Conservation (phyloP, 2,113 vertebrate species). For the Murina feae region DNA sequence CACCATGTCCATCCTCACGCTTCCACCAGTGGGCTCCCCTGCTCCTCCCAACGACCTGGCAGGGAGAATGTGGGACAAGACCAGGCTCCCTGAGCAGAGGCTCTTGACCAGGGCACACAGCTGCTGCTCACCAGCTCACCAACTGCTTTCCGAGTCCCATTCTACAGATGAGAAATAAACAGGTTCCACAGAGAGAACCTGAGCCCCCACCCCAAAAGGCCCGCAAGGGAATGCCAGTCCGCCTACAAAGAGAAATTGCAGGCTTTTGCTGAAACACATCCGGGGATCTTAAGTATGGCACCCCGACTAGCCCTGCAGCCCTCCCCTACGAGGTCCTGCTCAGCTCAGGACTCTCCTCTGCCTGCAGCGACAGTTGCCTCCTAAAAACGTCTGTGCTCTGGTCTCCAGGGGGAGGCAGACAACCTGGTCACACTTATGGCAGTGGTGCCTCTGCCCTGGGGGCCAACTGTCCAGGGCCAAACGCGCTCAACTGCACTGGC, state of each 20-base stretch:
- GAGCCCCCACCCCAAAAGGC: not conserved
- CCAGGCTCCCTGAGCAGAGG: not conserved
- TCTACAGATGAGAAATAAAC: not conserved
- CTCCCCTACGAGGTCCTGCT: accelerated
- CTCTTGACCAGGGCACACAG: not conserved
- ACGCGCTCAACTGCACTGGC: not conserved
- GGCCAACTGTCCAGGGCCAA: not conserved
- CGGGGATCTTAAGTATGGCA: accelerated
- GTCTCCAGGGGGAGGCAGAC: not conserved
- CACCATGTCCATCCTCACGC: not conserved
- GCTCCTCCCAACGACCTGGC: not conserved
- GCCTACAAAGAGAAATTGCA: not conserved
- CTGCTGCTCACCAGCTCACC: not conserved
- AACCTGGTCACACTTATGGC: accelerated
- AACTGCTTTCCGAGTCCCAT: not conserved
- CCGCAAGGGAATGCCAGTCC: not conserved
- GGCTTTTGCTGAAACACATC: not conserved
- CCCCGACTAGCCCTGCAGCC: not conserved
- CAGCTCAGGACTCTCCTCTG: not conserved
- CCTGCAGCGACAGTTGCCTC: not conserved
- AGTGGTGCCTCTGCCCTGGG: too few relatives aligned
- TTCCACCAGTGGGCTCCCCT: not conserved
- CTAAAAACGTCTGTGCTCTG: not conserved
- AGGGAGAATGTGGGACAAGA: not conserved
- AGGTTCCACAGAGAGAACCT: not conserved